Percentiles rank a stretch among this genome's conserved stretches.
phyloP scores from a whole-genome alignment of 2,797 vertebrate genomes.

The Vipera ursinii region DNA sequence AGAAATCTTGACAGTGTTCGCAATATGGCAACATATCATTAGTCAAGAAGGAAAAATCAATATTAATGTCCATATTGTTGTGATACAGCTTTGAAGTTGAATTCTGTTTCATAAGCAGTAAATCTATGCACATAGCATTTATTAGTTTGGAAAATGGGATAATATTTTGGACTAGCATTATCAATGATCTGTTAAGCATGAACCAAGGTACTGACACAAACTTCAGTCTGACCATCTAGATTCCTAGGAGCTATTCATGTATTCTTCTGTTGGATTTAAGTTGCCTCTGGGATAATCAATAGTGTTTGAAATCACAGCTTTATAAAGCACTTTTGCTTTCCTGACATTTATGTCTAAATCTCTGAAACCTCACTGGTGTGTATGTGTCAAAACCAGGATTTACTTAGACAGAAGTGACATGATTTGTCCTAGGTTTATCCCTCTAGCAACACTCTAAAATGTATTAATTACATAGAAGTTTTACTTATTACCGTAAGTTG shows the following conservation, averaged over 20 bases:
- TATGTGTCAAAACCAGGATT: not conserved
- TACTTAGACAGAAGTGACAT: not conserved
- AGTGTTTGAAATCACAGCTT: not conserved
- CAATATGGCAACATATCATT: not conserved
- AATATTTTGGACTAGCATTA: not conserved
- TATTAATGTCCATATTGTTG: not conserved
- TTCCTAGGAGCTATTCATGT: not conserved
- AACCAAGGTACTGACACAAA: not conserved
- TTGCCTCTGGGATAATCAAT: not conserved
- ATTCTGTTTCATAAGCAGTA: not conserved
- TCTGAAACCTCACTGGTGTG: not conserved
- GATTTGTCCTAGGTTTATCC: not conserved
- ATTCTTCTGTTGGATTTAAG: not conserved
- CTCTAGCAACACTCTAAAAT: not conserved
- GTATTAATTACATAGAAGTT: not conserved
- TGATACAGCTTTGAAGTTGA: not conserved
- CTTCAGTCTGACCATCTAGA: not conserved
- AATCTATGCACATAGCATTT: not conserved
- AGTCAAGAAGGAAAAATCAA: not conserved
- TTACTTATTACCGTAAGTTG: not conserved
- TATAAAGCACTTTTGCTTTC: not conserved
- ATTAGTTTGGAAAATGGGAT: not conserved
- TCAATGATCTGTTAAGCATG: not conserved
- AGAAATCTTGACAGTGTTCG: not conserved
- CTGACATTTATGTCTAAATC: conserved; percentile 1